These are phyloP conservation scores for Orcinus orca DNA, from an alignment of 2,113 vertebrate genomes.

Conservation along the genomic window DNA sequence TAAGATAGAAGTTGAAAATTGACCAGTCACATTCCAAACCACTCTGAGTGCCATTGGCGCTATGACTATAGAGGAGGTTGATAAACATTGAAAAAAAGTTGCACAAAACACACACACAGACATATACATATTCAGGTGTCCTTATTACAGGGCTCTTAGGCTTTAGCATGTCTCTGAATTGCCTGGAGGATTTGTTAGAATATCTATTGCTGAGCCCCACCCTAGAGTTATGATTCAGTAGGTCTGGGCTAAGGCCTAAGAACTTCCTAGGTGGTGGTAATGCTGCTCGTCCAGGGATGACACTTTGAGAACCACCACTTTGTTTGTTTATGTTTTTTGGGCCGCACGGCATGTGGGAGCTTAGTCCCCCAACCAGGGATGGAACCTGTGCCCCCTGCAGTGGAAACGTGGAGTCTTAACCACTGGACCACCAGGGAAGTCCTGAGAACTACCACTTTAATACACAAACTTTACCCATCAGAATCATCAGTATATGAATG, in stretches of 20 bases:
- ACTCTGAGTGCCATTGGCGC: no score
- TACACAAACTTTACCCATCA: accelerated
- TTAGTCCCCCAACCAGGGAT: no score
- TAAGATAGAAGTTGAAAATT: neutral
- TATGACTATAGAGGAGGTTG: neutral
- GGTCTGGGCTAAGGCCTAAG: neutral
- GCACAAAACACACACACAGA: neutral
- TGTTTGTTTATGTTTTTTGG: no score
- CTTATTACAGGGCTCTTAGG: neutral
- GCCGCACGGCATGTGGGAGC: no score
- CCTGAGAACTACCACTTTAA: neutral
- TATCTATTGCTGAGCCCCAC: neutral
- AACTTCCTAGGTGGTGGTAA: neutral
- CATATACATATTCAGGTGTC: neutral
- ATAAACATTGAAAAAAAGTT: neutral
- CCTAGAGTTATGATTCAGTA: neutral
- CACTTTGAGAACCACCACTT: neutral
- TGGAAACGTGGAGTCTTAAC: no score
- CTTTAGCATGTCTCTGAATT: neutral
- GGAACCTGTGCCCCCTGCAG: no score
- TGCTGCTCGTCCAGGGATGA: no score
- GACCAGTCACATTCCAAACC: neutral
- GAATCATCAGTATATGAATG: neutral
- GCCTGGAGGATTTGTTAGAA: neutral
- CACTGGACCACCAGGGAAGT: no score